Base-by-base conservation (phyloP, 2,888 invertebrate species). In the Silvanus unidentatus region DNA sequence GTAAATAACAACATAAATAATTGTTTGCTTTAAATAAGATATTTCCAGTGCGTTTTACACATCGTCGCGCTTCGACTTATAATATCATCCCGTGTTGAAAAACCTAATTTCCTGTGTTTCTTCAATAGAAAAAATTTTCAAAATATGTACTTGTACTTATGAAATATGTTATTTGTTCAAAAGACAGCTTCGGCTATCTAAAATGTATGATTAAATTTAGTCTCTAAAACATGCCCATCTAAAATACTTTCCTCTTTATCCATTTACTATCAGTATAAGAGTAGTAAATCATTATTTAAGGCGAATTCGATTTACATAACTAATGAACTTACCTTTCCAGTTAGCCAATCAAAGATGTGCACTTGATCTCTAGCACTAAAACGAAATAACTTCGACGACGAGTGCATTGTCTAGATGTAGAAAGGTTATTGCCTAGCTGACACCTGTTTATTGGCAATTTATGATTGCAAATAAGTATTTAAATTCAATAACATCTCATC, bases 221-320 rank as follows among this genome's bases (percentile, higher is more conserved):
- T 48, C 41, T 42, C 12, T 10, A 38, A 46, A 43, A 45, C 37
- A 40, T 49, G 47, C 45, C 50, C 48, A 45, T 50, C 47, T 45
- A 39, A 45, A 55, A 52, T 49, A 32, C 16, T 16, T 29, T 42
- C 44, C 44, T 49, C 48, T 49, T 57, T 57, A 57, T 55, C 59
- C 53, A 51, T 44, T 54, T 57, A 59, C 54, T 56, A 61, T 63
- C 58, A 49, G 48, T 52, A 45, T 45, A 51, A 50, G 47, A 53
- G 55, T 57, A 59, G 58, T 66, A 63, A 64, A 66, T 65, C 65
- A 65, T 65, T 63, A 64, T 63, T 63, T 64, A 64, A 60, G 58
- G 59, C 54, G 65, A 65, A 66, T 66, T 65, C 64, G 62, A 66
- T 66, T 66, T 65, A 62, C 68, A 68, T 68, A 68, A 54, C 58